A percentile compares a stretch with the other conserved stretches of the same genome.
These are phyloP conservation scores for Coregonus suidteri DNA, from an alignment of 2,797 vertebrate species.

Conservation along the genomic window DNA sequence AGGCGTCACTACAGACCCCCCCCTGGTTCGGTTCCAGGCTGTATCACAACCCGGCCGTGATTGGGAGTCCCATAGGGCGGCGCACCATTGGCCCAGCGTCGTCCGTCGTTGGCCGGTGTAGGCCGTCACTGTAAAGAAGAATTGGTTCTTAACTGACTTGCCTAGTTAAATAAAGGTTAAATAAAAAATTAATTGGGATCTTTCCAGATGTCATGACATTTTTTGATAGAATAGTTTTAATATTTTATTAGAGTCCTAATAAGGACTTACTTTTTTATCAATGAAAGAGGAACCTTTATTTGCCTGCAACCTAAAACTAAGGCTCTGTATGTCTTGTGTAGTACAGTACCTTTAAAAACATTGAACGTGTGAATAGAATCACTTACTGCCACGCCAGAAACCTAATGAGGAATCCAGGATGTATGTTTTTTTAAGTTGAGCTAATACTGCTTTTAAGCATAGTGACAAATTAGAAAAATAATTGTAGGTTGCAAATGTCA, in stretches of 20 bases:
- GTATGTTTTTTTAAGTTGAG: constrained; percentile 54
- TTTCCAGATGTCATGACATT: constrained; percentile 61
- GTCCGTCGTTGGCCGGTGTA: too few species aligned
- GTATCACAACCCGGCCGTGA: too few species aligned
- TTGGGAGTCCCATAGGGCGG: too few species aligned
- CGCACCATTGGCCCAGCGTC: too few species aligned
- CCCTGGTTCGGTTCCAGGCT: too few species aligned
- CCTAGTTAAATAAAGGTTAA: too few species aligned
- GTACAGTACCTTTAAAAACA: constrained; percentile 36
- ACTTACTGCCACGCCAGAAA: constrained; percentile 39
- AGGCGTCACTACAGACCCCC: too few species aligned
- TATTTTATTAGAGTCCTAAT: constrained; percentile 61
- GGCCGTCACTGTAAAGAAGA: too few species aligned
- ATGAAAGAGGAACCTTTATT: constrained; percentile 29
- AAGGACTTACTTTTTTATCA: constrained; percentile 44
- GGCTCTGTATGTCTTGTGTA: constrained; percentile 28
- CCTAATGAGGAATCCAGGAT: constrained; percentile 23
- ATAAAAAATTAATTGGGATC: constrained; percentile 47
- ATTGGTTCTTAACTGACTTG: too few species aligned
- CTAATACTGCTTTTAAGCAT: constrained; percentile 58
- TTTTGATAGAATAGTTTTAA: constrained; percentile 60
- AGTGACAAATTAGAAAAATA: constrained; percentile 62
- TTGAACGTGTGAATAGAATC: constrained; percentile 50
- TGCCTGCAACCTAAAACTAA: neutral
- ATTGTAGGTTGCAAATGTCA: constrained; percentile 56